Conservation (phyloP, 2,888 invertebrate genomes). For the Aricia artaxerxes region DNA sequence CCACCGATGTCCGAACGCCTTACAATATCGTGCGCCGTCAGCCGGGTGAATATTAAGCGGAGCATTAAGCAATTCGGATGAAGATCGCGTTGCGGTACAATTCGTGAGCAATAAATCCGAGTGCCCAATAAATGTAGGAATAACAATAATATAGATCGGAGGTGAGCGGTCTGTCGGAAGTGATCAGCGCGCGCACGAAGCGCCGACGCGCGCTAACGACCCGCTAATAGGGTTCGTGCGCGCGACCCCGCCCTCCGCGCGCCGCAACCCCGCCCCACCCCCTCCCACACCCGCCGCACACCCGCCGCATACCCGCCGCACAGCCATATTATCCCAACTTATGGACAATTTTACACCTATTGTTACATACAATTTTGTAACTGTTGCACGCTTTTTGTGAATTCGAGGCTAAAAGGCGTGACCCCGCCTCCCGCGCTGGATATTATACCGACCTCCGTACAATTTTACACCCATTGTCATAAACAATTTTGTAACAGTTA, state of each 20-base stretch:
- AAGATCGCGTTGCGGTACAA: conserved; percentile 41
- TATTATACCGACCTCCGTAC: conserved; percentile 1
- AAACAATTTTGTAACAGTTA: conserved; percentile 19
- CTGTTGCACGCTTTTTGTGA: conserved; percentile 16
- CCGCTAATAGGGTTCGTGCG: conserved; percentile 72
- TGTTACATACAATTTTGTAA: conserved; percentile 22
- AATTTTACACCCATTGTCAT: conserved; percentile 21
- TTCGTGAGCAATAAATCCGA: conserved; percentile 43
- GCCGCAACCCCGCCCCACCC: not conserved
- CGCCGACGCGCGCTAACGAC: conserved; percentile 68
- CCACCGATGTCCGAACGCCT: not conserved
- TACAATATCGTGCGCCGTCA: conserved; percentile 1
- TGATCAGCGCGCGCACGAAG: conserved; percentile 71
- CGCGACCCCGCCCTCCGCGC: conserved; percentile 61
- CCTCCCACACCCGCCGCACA: not conserved
- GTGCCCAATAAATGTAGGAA: conserved; percentile 42
- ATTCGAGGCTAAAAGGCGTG: conserved; percentile 18
- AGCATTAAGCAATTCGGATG: conserved; percentile 35
- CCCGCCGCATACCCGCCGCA: conserved; percentile 41
- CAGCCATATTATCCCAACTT: conserved; percentile 51
- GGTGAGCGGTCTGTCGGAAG: conserved; percentile 60
- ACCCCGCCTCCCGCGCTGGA: conserved; percentile 3
- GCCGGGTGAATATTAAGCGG: conserved; percentile 5
- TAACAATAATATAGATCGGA: conserved; percentile 42
- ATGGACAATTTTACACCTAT: conserved; percentile 45